Base-by-base conservation (phyloP, 2,113 vertebrate species). In the Silurus asotus region DNA sequence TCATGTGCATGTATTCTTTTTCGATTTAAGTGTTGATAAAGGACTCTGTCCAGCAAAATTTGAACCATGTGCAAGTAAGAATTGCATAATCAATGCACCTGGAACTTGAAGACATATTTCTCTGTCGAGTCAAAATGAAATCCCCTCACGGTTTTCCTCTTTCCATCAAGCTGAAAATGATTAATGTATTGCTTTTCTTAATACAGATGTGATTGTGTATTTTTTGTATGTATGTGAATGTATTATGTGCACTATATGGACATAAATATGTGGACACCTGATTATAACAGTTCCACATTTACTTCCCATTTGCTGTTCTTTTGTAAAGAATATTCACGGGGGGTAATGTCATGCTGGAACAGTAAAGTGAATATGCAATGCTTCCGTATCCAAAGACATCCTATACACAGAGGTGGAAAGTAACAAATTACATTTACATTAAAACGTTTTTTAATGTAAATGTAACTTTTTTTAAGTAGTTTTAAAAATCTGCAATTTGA, bases 21-120 rank as follows among this genome's bases (percentile, higher is more conserved):
- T 61, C 61, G 25, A 25, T 82, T 65, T 15, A 17, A 82, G 53
- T 65, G 80, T 82, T 65, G 80, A 82, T 53, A 65, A 64, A 65
- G 61, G 23, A 65, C 80, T 19, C 8, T 0, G 45, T 64, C 61
- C 80, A 82, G 48, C 58, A 28, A 82, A 81, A 53, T 82, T 8
- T 53, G 13, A 51, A 65, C 80, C 80, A 82, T 82, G 61, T 82
- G 80, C 80, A 82, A 53, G 79, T 81, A 64, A 49, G 48, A 5
- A 61, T 65, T 82, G 80, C 80, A 82, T 82, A 65, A 82, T 82
- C 61, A 65, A 53, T 65, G 61, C 80, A 82, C 80, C 80, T 65
- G 80, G 80, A 81, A 14, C 25, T 23, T 65, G 61, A 48, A 81
- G 61, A 51, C 48, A 65, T 82, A 65, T 82, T 82, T 82, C 61